A percentile compares a stretch with the other conserved stretches of the same genome.
Evolutionary conservation across 2,113 vertebrate genomes (phyloP).

Genomic region (Vulpes lagopus): DNA sequence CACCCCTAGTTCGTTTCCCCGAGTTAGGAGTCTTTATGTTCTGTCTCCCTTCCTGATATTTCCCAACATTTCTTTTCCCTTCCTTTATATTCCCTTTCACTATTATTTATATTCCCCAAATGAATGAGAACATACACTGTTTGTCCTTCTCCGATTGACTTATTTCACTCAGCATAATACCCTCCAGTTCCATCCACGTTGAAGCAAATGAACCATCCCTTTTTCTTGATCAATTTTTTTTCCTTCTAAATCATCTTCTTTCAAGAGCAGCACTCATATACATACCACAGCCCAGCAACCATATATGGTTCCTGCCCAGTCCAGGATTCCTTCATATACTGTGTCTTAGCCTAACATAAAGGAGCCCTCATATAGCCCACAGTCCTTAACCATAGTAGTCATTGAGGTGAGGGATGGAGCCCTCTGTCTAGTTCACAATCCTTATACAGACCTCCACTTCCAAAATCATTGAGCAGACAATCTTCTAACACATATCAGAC

Average conservation of each 20-base stretch:
- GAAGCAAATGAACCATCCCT: background rate
- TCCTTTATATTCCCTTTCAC: no score
- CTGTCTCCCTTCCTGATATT: no score
- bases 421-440: background rate
- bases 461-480: background rate
- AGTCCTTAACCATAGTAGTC: background rate
- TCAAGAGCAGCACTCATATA: background rate
- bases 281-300: background rate
- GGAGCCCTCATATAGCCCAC: background rate
- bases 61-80: no score
- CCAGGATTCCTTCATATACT: background rate
- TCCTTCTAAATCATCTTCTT: slow-evolving; percentile 8
- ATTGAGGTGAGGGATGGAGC: background rate
- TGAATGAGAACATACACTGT: no score
- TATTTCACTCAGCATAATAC: no score
- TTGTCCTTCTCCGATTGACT: no score
- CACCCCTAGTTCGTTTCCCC: no score
- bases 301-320: background rate
- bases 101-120: no score
- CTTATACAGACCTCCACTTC: background rate
- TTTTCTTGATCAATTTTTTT: background rate
- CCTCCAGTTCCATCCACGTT: no score
- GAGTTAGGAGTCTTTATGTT: no score
- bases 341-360: background rate
- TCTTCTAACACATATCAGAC: background rate